These are phyloP conservation scores for Nemotelus nigrinus DNA, from an alignment of 2,888 invertebrate genomes.

Conservation along the genomic window DNA sequence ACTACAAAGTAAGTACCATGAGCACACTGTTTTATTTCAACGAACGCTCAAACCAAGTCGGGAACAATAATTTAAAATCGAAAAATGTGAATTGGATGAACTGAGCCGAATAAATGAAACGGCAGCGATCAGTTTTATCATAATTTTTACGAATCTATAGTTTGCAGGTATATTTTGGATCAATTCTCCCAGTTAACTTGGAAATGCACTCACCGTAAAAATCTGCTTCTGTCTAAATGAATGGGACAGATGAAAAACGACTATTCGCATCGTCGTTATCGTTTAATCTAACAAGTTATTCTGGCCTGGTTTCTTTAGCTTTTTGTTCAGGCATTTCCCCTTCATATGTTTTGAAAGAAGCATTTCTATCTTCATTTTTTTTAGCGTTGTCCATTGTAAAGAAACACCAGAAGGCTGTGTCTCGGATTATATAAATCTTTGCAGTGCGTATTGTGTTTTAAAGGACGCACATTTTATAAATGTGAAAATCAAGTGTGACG, in stretches of 20 bases:
- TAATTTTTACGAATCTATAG: too few species aligned
- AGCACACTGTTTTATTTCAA: too few species aligned
- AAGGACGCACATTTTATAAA: conserved; percentile 18
- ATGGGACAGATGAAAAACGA: background rate
- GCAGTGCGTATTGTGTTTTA: background rate
- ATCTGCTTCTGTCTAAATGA: background rate
- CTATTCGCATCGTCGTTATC: background rate
- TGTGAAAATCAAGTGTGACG: conserved; percentile 37
- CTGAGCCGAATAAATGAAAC: too few species aligned
- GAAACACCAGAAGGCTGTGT: conserved; percentile 5
- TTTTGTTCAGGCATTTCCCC: background rate
- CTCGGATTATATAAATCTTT: conserved; percentile 8
- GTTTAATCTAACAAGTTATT: conserved; percentile 29
- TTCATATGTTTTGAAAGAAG: background rate
- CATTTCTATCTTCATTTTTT: background rate
- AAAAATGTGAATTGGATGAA: too few species aligned
- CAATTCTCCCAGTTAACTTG: too few species aligned
- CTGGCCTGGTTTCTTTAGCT: conserved; percentile 7
- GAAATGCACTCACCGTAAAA: too few species aligned
- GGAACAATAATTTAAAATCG: too few species aligned
- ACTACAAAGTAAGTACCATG: too few species aligned
- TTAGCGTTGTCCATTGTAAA: conserved; percentile 5
- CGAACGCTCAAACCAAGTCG: too few species aligned
- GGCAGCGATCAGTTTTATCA: too few species aligned
- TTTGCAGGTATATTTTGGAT: too few species aligned